Base-by-base conservation (phyloP, 1,140 invertebrate species). In the Trichoplusia ni region DNA sequence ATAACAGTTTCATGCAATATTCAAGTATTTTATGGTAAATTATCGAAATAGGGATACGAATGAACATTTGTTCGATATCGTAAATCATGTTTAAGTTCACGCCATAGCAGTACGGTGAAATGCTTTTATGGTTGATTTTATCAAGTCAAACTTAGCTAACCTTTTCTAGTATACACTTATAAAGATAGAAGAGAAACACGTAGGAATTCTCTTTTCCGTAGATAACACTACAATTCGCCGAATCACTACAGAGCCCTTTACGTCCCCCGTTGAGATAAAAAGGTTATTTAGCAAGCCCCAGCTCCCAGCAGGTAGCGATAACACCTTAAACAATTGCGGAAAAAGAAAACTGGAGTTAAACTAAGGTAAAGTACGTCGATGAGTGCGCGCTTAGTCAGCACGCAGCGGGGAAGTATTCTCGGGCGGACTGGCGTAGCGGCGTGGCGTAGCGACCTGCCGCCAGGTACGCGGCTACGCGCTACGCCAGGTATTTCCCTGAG, bases 401-500 rank as follows among this genome's bases (percentile, higher is more conserved):
- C 27, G 49, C 13, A 21, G 38, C 18, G 23, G 46, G 13, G 18
- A 61, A 64, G 62, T 58, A 42, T 27, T 54, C 64, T 65, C 38
- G 7, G 16, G 54, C 59, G 62, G 64, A 53, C 14, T 16, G 11
- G 25, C 23, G 35, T 31, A 8, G 21, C 6, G 2, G 37, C 37
- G 11, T 13, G 9, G 16, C 4, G 49, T 21, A 46, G 11, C 21
- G 18, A 29, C 23, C 14, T 40, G 38, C 14, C 13, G 18, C 38
- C 23, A 29, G 44, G 23, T 47, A 29, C 40, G 13, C 29, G 47
- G 54, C 37, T 38, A 27, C 47, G 31, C 67, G 47, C 31, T 62
- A 35, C 65, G 38, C 29, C 38, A 64, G 64, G 63, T 63, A 79
- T 79, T 80, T 80, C 75, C 77, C 78, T 40, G 31, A 72, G 76